Base-by-base conservation (phyloP, 2,113 vertebrate genomes). In the Cyphomyrus discorhynchus region DNA sequence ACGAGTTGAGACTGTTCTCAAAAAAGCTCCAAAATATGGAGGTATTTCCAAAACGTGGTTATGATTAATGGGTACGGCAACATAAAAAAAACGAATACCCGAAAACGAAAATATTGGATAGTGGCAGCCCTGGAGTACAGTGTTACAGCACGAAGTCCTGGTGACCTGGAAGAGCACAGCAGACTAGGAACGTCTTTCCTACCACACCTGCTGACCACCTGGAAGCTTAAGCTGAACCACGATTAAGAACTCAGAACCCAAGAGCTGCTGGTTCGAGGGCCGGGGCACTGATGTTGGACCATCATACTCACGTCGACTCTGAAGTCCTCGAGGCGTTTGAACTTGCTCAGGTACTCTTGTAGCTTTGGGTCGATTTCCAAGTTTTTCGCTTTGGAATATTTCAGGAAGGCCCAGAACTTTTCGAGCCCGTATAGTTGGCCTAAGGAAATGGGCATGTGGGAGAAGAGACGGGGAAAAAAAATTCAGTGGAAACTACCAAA, bases 351-450 rank as follows among this genome's bases (percentile, higher is more conserved):
- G 94, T 96, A 96, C 94, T 98, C 97, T 96, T 98, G 98, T 93
- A 99, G 96, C 94, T 97, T 98, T 93, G 97, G 95, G 92, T 98
- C 96, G 77, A 99, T 99, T 93, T 98, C 98, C 96, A 99, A 93
- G 93, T 92, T 97, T 95, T 99, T 99, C 93, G 97, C 96, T 97
- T 99, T 99, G 92, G 98, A 98, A 96, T 99, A 99, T 95, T 99
- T 99, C 88, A 99, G 97, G 94, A 98, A 99, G 91, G 98, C 98
- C 98, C 98, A 99, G 94, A 99, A 99, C 94, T 99, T 99, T 95
- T 99, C 98, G 90, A 99, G 97, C 90, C 98, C 98, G 46, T 99
- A 99, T 8, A 99, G 97, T 92, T 99, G 98, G 88, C 98, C 98
- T 99, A 91, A 24, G 87, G 53, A 80, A 39, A 19, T 13, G 35